phyloP scores from a whole-genome alignment of 2,888 invertebrate genomes.

The Epinotia ramella region DNA sequence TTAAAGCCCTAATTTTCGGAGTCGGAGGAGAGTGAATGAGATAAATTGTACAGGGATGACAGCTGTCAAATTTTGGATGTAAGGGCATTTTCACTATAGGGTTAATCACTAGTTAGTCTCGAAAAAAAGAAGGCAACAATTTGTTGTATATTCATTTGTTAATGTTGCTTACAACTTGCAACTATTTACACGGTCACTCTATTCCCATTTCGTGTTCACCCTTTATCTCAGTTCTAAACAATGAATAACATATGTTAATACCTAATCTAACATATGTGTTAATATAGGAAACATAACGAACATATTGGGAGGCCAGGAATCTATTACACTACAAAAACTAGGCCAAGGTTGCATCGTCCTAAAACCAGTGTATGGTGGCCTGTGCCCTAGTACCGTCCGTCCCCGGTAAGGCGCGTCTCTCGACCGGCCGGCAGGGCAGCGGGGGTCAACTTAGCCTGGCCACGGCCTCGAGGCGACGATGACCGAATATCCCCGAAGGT shows the following conservation, averaged over 20 bases:
- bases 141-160: background rate
- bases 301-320: slow-evolving; percentile 69
- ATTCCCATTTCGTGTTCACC: background rate
- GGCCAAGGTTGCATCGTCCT: slow-evolving; percentile 70
- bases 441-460: slow-evolving; percentile 55
- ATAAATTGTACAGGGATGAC: too few species aligned
- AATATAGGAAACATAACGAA: slow-evolving; percentile 27
- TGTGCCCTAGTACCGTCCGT: slow-evolving; percentile 54
- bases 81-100: too few species aligned
- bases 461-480: slow-evolving; percentile 53
- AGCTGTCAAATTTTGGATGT: too few species aligned
- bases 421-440: slow-evolving; percentile 51
- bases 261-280: slow-evolving; percentile 1
- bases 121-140: too few species aligned
- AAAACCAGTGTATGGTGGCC: slow-evolving; percentile 48
- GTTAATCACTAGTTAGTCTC: too few species aligned
- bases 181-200: background rate
- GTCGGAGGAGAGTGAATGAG: too few species aligned
- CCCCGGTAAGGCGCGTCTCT: slow-evolving; percentile 51
- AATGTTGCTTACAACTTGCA: background rate
- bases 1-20: too few species aligned
- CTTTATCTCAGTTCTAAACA: background rate
- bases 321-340: slow-evolving; percentile 69
- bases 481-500: slow-evolving; percentile 62
- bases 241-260: background rate